Evolutionary conservation across 1,140 invertebrate genomes (phyloP), one percentile per base, ranked within the genome.

Genomic region (Acromyrmex echinatior): DNA sequence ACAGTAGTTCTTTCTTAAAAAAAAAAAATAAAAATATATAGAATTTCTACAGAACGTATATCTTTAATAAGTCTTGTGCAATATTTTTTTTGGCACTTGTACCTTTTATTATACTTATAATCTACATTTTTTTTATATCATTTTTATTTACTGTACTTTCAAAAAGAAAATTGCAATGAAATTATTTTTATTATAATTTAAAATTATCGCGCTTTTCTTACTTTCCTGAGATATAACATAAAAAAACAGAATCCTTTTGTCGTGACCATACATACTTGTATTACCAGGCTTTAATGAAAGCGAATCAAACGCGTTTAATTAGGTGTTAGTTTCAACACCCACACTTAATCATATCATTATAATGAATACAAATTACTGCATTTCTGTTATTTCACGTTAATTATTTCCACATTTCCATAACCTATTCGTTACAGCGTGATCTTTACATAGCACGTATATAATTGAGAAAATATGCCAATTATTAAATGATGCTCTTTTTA

Each of bases 321-420:
- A 78, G 39, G 14, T 63, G 16, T 49, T 65, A 49, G 39, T 45
- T 63, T 16, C 35, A 77, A 12, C 31, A 77, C 31, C 10, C 21
- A 45, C 21, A 18, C 63, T 49, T 78, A 65, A 78, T 78, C 35
- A 10, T n/a, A 49, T 12, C 10, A 49, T 78, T 60, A 63, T 28
- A 21, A 18, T 78, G 39, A 28, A 78, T 14, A 65, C 76, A 6
- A 65, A 78, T 78, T 65, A 65, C 39, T 25, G 45, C 25, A 45
- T 25, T 60, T 63, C 39, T n/a, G 12, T 65, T 31, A 31, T 31
- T 31, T 31, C 31, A 18, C 21, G 12, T 49, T 78, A 65, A 78
- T 78, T 65, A 49, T 65, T 78, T 63, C 58, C 39, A 78, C 9
- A 45, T 53, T 63, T 63, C 28, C 65, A 62, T 9, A 49, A 78